Evolutionary conservation across 30 jellyfish, hydroid and myxozoan species (phyloP), one percentile per base, ranked within the genome.

Genomic region (Chrysaora quinquecirrha): DNA sequence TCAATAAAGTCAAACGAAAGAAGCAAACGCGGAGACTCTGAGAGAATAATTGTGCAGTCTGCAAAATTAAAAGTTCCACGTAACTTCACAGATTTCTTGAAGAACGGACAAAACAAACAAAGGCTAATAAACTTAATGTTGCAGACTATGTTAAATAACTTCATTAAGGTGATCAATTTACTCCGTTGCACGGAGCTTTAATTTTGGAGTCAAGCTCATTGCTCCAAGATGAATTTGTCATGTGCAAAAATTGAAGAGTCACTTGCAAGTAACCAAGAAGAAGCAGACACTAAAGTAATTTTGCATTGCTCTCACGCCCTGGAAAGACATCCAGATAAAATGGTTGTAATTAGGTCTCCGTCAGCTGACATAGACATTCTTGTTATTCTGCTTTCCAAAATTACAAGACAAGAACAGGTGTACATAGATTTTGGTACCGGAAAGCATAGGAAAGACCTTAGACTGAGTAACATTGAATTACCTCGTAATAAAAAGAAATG

Each of bases 61-160:
- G 88, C 88, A 4, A 28, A 7, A 7, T 78, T 78, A 27, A 75
- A 23, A 75, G 35, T 30, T 6, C 87, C 89, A 9, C 89, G 89
- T 20, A 73, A 78, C 30, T 78, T 78, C 30, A 10, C 28, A 16
- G 89, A 34, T 23, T 78, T 78, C 58, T 12, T 78, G 78, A 78
- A 67, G 89, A 78, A 28, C 27, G 89, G 87, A 54, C 87, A 48
- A 52, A 75, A 75, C 87, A 29, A 75, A 34, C 22, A 28, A 16
- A 50, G 65, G 28, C 75, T 64, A 9, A 64, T 78, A 10, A 12
- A 27, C 24, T 20, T 62, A 16, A 64, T 62, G 48, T 10, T 7
- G 16, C 90, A 62, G 38, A 89, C 63, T 30, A 22, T 78, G 11
- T 4, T n/a, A 3, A 64, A 30, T 72, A 65, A 78, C 30, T n/a